Evolutionary conservation across 1,140 invertebrate species (phyloP).

Genomic region (Zaprionus ghesquierei): DNA sequence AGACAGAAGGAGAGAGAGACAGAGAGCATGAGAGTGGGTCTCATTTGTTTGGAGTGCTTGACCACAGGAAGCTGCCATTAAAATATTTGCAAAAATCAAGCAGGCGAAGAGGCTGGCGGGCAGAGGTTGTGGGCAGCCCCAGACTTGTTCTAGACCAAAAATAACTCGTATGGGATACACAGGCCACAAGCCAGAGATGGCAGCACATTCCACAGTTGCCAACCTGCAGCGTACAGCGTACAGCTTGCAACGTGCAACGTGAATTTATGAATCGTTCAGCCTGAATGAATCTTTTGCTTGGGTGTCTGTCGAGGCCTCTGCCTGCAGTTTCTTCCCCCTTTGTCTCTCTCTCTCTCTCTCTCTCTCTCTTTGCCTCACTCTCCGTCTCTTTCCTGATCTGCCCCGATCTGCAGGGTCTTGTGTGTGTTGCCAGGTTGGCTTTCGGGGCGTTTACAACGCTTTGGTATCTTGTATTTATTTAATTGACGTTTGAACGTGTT

Average conservation of each 20-base stretch:
- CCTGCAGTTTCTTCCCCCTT: not conserved
- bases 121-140: not conserved
- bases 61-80: slow-evolving; percentile 76
- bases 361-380: not conserved
- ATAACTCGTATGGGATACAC: slow-evolving; percentile 16
- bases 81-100: slow-evolving; percentile 40
- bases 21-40: not conserved
- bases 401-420: not conserved
- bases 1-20: not conserved
- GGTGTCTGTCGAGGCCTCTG: slow-evolving; percentile 18
- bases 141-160: slow-evolving; percentile 43
- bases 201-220: slow-evolving; percentile 56
- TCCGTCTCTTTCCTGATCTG: not conserved
- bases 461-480: slow-evolving; percentile 80
- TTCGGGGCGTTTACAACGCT: slow-evolving; percentile 78
- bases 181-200: not conserved
- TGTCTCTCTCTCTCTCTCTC: not conserved
- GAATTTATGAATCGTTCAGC: slow-evolving; percentile 66
- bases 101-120: not conserved
- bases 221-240: slow-evolving; percentile 11
- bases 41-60: slow-evolving; percentile 38
- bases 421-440: slow-evolving; percentile 22
- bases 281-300: slow-evolving; percentile 68
- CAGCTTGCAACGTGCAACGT: slow-evolving; percentile 15
- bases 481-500: slow-evolving; percentile 79